A percentile compares a stretch with the other conserved stretches of the same genome.
Conservation (phyloP, 2,113 vertebrate genomes). For the Hystrix cristata region DNA sequence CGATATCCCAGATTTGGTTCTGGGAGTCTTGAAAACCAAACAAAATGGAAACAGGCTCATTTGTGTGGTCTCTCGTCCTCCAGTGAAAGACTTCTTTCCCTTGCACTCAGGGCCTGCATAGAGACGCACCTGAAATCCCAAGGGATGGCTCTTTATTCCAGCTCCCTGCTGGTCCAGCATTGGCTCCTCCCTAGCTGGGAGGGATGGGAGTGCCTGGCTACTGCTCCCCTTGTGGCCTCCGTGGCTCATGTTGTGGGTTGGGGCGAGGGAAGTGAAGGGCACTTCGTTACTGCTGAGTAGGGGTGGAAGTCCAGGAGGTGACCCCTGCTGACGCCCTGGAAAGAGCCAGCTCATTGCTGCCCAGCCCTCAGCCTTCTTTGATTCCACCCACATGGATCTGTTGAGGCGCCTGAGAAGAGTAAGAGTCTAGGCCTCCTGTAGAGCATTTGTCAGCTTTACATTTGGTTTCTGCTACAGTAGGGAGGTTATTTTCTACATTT, state of each 20-base stretch:
- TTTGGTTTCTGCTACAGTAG: neutral
- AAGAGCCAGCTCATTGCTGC: neutral
- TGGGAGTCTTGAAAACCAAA: neutral
- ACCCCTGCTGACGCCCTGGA: neutral
- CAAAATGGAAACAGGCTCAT: neutral
- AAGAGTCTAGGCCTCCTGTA: neutral
- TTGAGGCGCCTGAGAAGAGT: neutral
- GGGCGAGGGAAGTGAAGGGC: neutral
- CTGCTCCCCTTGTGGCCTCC: neutral
- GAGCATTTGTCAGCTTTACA: neutral
- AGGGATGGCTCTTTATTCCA: neutral
- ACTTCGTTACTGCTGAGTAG: neutral
- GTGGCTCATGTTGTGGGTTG: too few species aligned
- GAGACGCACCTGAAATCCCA: neutral
- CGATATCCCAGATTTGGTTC: neutral
- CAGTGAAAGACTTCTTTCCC: neutral
- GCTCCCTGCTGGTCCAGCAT: neutral
- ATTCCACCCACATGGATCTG: neutral
- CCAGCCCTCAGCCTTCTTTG: neutral
- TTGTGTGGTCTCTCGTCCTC: neutral
- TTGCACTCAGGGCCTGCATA: neutral
- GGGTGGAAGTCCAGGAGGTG: neutral
- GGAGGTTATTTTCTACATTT: conserved; percentile 12
- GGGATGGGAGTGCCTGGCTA: neutral
- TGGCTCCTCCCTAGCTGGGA: neutral